A percentile compares a stretch with the other conserved stretches of the same genome.
These are phyloP conservation scores for Aplysina aerophoba DNA, from an alignment of 37 sponge, comb jelly and placozoan genomes.

Conservation along the genomic window DNA sequence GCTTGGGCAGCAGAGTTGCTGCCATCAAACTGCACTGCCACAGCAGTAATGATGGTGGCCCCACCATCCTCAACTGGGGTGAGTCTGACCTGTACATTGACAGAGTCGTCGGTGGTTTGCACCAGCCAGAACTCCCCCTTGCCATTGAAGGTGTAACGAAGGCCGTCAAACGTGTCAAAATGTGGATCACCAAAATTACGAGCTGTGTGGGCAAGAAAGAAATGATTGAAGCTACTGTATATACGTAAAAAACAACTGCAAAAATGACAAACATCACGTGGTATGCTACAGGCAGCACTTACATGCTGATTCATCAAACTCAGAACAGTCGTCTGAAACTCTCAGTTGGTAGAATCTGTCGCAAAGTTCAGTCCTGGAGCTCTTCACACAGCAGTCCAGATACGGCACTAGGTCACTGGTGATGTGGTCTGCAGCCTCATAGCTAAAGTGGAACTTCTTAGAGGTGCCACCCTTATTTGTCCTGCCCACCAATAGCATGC, in stretches of 20 bases:
- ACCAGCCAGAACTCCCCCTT: slow-evolving; percentile 61
- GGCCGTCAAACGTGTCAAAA: slow-evolving; percentile 58
- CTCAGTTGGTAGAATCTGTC: slow-evolving; percentile 28
- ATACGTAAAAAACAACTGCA: neutral
- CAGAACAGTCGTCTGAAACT: slow-evolving; percentile 47
- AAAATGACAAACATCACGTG: neutral
- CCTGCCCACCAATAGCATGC: slow-evolving; percentile 39
- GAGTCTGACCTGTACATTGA: slow-evolving; percentile 52
- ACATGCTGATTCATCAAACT: neutral
- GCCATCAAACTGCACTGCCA: slow-evolving; percentile 38
- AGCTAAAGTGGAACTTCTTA: slow-evolving; percentile 33
- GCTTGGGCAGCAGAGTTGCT: slow-evolving; percentile 16
- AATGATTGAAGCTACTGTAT: slow-evolving; percentile 31
- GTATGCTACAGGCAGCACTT: neutral
- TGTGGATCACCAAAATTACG: slow-evolving; percentile 71
- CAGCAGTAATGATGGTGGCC: slow-evolving; percentile 45
- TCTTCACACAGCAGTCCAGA: slow-evolving; percentile 44
- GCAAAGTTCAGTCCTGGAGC: slow-evolving; percentile 16
- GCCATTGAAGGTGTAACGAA: slow-evolving; percentile 72
- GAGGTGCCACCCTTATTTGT: slow-evolving; percentile 35
- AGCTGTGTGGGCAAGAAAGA: slow-evolving; percentile 14
- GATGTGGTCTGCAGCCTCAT: neutral
- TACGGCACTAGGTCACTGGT: slow-evolving; percentile 15
- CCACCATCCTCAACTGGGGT: neutral
- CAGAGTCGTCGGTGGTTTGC: slow-evolving; percentile 30